Percentiles rank a stretch among this genome's conserved stretches.
These are phyloP conservation scores for Todiramphus saurophagus DNA, from an alignment of 2,113 vertebrate genomes.

Conservation along the genomic window DNA sequence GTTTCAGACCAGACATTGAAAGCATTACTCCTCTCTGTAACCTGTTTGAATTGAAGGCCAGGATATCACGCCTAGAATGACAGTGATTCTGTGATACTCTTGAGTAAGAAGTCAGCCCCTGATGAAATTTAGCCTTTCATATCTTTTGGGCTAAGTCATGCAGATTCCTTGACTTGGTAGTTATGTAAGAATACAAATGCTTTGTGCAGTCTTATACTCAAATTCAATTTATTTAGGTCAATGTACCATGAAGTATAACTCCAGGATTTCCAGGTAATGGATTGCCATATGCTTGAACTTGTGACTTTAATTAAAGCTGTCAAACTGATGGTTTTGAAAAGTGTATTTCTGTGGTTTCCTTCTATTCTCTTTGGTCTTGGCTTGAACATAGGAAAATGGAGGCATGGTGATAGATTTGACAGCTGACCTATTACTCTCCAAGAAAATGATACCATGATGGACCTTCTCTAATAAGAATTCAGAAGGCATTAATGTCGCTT, in stretches of 20 bases:
- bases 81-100: neutral
- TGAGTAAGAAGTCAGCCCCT: neutral
- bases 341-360: neutral
- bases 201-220: neutral
- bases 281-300: neutral
- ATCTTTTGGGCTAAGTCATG: neutral
- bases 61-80: fast-evolving
- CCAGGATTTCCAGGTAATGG: neutral
- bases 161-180: neutral
- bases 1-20: neutral
- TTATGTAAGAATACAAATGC: neutral
- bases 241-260: neutral
- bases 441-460: slow-evolving; percentile 52
- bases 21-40: fast-evolving
- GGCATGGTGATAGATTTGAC: neutral
- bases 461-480: slow-evolving; percentile 48
- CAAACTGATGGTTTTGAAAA: neutral
- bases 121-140: neutral
- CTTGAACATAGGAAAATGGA: neutral
- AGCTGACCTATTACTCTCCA: slow-evolving; percentile 42
- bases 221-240: neutral
- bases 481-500: slow-evolving; percentile 25
- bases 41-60: neutral
- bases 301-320: slow-evolving; percentile 2
- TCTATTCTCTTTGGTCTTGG: neutral